Evolutionary conservation across 2,113 vertebrate species (phyloP), one percentile per base, ranked within the genome.

Genomic region (Alligator sinensis): DNA sequence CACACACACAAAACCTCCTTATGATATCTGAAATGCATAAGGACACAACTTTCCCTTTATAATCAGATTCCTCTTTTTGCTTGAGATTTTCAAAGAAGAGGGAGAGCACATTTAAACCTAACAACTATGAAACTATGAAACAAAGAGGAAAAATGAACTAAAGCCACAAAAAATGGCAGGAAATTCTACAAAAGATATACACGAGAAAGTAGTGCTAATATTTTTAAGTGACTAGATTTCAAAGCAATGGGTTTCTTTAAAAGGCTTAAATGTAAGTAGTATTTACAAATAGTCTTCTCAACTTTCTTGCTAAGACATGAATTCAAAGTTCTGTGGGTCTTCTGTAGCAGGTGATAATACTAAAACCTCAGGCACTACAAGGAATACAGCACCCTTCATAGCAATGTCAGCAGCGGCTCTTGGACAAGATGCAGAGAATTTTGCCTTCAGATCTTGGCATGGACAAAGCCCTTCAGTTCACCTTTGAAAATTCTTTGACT

Each of bases 391-490:
- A 85, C 21, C 64, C 64, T n/a, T 1, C 16, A 89, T 80, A 66
- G 62, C 1, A 1, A 82, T 38, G 91, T 64, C 0, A 92, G 91
- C 70, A 77, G 19, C 0, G 94, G 88, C 58, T 58, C 63, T 58
- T 68, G 82, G 9, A 18, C n/a, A 74, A 25, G 70, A 74, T 25
- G 47, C 22, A 74, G 34, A 74, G 34, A 74, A 74, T 30, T 38
- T 38, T 47, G 34, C 93, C 64, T 55, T 94, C 38, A 0, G 55
- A 77, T 62, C 84, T 72, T 86, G 34, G 58, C 82, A 3, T 18
- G n/a, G 80, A 94, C 95, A 96, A 95, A 94, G 87, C 85, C 89
- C 95, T 92, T 25, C 15, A 80, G 86, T 17, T 62, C 0, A 77
- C 64, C 81, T 91, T 87, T 27, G 58, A 62, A 89, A 89, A 34